phyloP scores from a whole-genome alignment of 2,797 vertebrate genomes.

The Salmo trutta region DNA sequence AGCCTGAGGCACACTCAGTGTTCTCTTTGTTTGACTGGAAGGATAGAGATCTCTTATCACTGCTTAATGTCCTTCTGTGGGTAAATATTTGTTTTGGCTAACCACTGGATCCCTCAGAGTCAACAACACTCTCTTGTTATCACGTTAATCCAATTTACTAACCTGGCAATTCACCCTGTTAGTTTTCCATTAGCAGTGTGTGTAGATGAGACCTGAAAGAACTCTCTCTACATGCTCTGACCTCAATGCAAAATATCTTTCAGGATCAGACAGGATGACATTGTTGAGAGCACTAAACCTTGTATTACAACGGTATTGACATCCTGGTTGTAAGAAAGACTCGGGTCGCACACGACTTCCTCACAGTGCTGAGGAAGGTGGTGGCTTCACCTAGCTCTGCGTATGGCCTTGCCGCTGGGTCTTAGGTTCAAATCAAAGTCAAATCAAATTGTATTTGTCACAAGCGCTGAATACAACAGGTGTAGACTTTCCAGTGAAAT shows the following conservation, averaged over 20 bases:
- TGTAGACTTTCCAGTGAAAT: no score
- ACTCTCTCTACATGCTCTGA: neutral
- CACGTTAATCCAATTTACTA: neutral
- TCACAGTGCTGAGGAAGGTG: neutral
- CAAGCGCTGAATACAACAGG: no score
- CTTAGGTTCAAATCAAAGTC: neutral
- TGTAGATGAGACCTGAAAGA: neutral
- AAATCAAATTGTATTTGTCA: no score
- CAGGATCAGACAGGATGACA: constrained; percentile 16
- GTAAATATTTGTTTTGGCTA: neutral
- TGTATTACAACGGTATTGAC: constrained; percentile 19
- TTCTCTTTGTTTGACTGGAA: constrained; percentile 3
- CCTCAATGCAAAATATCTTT: constrained; percentile 14
- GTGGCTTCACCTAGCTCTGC: neutral
- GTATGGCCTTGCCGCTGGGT: neutral
- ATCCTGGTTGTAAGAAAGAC: neutral
- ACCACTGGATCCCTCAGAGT: neutral
- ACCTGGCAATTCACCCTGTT: neutral
- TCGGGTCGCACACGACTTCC: neutral
- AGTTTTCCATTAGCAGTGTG: neutral
- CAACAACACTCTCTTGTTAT: neutral
- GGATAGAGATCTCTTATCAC: neutral
- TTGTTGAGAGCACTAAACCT: constrained; percentile 3
- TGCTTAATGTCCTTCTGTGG: neutral
- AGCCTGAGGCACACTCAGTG: neutral